phyloP scores from a whole-genome alignment of 2,888 invertebrate genomes.

The Pycnomerus fuliginosus region DNA sequence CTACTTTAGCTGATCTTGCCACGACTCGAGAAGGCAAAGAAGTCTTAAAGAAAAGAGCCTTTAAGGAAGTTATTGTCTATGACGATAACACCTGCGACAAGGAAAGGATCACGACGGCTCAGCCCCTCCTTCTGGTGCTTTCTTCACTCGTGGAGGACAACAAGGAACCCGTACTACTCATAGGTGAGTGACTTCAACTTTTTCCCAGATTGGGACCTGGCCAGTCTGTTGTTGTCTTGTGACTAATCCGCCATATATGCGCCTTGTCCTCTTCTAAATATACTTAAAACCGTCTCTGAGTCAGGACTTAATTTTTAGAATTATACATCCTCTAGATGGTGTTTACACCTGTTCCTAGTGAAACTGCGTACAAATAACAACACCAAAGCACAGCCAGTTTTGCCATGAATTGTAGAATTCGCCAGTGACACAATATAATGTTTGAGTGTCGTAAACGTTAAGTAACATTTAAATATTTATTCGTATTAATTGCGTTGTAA shows the following conservation, averaged over 20 bases:
- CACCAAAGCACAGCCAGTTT: slow-evolving; percentile 19
- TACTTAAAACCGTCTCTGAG: too few species aligned
- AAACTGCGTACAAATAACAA: slow-evolving; percentile 20
- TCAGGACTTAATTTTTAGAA: too few species aligned
- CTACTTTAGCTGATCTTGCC: slow-evolving; percentile 65
- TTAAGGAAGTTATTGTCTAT: slow-evolving; percentile 67
- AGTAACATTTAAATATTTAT: slow-evolving; percentile 23
- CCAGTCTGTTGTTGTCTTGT: slow-evolving; percentile 25
- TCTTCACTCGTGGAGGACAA: slow-evolving; percentile 68
- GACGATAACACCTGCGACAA: slow-evolving; percentile 67
- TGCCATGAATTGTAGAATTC: too few species aligned
- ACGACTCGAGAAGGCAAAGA: slow-evolving; percentile 65
- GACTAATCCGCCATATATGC: slow-evolving; percentile 29
- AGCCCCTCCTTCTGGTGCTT: slow-evolving; percentile 65
- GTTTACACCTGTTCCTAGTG: too few species aligned
- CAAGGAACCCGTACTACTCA: slow-evolving; percentile 63
- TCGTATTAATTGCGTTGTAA: slow-evolving; percentile 19
- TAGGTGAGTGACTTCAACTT: slow-evolving; percentile 58
- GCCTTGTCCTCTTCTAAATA: slow-evolving; percentile 23
- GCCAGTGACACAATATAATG: slow-evolving; percentile 10
- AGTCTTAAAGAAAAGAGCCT: slow-evolving; percentile 56
- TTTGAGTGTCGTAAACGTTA: slow-evolving; percentile 20
- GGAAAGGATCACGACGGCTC: slow-evolving; percentile 59
- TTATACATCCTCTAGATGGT: too few species aligned
- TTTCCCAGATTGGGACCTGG: slow-evolving; percentile 10